Evolutionary conservation across 2,888 invertebrate species (phyloP).

Genomic region (Scaptodrosophila latifasciaeformis): DNA sequence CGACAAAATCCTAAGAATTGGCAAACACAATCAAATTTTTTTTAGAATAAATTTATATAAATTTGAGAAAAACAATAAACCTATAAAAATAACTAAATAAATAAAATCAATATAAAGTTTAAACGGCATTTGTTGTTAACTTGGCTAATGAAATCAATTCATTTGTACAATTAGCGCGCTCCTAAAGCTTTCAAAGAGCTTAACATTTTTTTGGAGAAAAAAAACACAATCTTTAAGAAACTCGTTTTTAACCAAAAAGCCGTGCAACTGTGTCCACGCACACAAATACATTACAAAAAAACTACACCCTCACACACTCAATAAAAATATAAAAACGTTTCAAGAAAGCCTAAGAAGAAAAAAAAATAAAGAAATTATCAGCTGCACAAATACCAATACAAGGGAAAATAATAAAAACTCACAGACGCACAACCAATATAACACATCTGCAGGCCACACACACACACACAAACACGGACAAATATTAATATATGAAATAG

Average conservation of each 20-base stretch:
- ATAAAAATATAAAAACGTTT: constrained; percentile 4
- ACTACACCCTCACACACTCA: neutral
- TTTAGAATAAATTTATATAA: constrained; percentile 8
- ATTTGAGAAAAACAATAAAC: neutral
- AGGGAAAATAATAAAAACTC: neutral
- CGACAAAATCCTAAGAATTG: constrained; percentile 19
- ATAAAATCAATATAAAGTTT: constrained; percentile 4
- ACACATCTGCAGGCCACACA: constrained; percentile 40
- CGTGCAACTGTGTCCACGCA: no score
- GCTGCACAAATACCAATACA: constrained; percentile 22
- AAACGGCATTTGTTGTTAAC: constrained; percentile 31
- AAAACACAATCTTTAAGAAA: constrained; percentile 27
- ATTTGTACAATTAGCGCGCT: constrained; percentile 47
- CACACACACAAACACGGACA: constrained; percentile 24
- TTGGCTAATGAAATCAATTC: constrained; percentile 38
- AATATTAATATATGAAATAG: constrained; percentile 13
- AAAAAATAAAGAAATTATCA: constrained; percentile 58
- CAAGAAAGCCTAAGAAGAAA: neutral
- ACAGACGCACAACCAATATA: constrained; percentile 10
- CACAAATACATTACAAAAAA: neutral
- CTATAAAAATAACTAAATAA: constrained; percentile 17
- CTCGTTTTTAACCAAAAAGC: constrained; percentile 14
- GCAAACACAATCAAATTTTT: constrained; percentile 26
- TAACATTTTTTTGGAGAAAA: constrained; percentile 22
- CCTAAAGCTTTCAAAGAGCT: constrained; percentile 20